Evolutionary conservation across 2,888 invertebrate genomes (phyloP), one percentile per base, ranked within the genome.

Genomic region (Mythimna albipuncta): DNA sequence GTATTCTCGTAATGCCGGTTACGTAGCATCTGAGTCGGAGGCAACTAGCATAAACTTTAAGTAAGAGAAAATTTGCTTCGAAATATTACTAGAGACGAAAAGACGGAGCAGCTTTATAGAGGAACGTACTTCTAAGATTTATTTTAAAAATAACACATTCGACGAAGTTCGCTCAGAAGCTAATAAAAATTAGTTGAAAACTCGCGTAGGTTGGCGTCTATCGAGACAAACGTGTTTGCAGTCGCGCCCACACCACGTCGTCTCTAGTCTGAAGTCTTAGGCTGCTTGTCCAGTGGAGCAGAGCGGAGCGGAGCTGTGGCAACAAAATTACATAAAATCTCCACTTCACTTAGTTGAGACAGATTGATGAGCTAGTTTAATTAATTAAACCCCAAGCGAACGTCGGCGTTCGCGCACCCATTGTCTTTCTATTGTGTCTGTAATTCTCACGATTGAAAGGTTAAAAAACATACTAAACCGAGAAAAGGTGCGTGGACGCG

Each of bases 41-140:
- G 91, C 91, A 93, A 94, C 94, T 93, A 92, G 91, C 92, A 91
- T 92, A 91, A 94, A 94, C 90, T 94, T 93, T 90, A 89, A 91
- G 90, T 85, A 87, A 90, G 89, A 91, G 91, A 89, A 92, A 93
- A 92, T 93, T 93, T 92, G 86, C 91, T 91, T 89, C 83, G 85
- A 91, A 93, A 93, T 93, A 92, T 94, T 94, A 89, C 89, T 85
- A 86, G 82, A 89, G 88, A 89, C 83, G 91, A 90, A 90, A 92
- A 90, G 87, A 90, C 86, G 91, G 87, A 87, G 89, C 86, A 87
- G 90, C 85, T 90, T 90, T 89, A 90, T 89, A 82, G 19, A 52
- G 50, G 50, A 52, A n/a, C 50, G 2, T 88, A 85, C 86, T 85
- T 62, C 85, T 52, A 61, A 87, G 85, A 91, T 90, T 91, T 90